A percentile compares a stretch with the other conserved stretches of the same genome.
Conservation (phyloP, 2,888 invertebrate species). For the Balanococcus diminutus region DNA sequence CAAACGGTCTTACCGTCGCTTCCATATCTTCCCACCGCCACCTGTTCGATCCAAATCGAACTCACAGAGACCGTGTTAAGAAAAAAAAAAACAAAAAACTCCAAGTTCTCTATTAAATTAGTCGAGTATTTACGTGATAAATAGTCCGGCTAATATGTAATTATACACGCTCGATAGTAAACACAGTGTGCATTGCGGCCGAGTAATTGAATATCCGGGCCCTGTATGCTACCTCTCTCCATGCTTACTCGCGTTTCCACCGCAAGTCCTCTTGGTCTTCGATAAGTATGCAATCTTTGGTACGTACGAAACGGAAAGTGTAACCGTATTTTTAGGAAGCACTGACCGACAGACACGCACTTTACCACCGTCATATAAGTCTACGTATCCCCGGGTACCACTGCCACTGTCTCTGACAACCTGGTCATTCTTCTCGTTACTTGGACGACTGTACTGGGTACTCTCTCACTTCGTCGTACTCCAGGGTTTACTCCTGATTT, state of each 20-base stretch:
- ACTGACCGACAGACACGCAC: slow-evolving; percentile 23
- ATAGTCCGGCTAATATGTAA: slow-evolving; percentile 23
- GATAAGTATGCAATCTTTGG: background rate
- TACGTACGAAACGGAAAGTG: background rate
- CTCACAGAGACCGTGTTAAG: background rate
- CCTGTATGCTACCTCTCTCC: background rate
- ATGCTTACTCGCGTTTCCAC: background rate
- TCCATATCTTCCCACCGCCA: slow-evolving; percentile 7
- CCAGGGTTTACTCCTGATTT: background rate
- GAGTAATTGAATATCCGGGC: slow-evolving; percentile 22
- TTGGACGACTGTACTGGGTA: background rate
- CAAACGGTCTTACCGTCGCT: background rate
- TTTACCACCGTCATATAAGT: background rate
- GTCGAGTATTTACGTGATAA: slow-evolving; percentile 19
- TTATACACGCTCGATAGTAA: slow-evolving; percentile 23
- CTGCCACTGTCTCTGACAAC: background rate
- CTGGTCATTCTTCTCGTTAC: background rate
- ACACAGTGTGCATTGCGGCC: background rate
- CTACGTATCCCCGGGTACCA: background rate
- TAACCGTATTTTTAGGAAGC: slow-evolving; percentile 9
- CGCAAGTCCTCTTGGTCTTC: background rate
- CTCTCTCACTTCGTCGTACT: background rate
- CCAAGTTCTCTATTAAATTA: background rate
- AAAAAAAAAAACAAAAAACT: background rate
- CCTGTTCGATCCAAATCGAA: background rate